Evolutionary conservation across 2,113 vertebrate genomes (phyloP).

Genomic region (Haemorhous mexicanus): DNA sequence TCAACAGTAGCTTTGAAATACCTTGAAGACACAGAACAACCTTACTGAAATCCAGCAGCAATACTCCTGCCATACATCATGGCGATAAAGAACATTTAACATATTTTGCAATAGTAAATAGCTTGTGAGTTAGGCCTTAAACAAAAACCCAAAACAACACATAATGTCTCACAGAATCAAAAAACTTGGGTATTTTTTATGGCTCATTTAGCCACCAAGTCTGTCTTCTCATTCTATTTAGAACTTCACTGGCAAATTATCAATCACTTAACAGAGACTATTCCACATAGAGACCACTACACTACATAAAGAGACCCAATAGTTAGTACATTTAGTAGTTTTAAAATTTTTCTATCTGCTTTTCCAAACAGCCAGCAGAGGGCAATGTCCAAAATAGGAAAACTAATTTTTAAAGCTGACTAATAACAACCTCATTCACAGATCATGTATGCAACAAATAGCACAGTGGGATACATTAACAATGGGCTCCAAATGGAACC

Average conservation of each 20-base stretch:
- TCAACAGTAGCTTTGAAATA: neutral
- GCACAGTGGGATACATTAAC: neutral
- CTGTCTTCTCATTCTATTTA: neutral
- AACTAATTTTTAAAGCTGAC: neutral
- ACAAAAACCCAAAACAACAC: neutral
- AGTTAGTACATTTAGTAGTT: neutral
- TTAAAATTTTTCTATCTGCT: neutral
- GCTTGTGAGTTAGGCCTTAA: neutral
- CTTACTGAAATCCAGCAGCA: neutral
- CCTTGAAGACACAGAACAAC: neutral
- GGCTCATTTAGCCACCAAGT: neutral
- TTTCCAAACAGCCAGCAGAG: neutral
- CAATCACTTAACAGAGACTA: neutral
- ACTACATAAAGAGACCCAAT: neutral
- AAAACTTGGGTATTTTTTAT: neutral
- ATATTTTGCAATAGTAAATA: neutral
- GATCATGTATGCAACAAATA: neutral
- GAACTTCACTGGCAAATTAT: neutral
- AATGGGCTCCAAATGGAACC: neutral
- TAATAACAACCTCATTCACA: neutral
- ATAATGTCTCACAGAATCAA: neutral
- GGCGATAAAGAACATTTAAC: neutral
- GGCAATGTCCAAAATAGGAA: neutral
- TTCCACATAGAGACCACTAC: neutral
- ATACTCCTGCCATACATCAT: neutral